A percentile compares a stretch with the other conserved stretches of the same genome.
These are phyloP conservation scores for Polylopha cassiicola DNA, from an alignment of 2,888 invertebrate genomes.

Conservation along the genomic window DNA sequence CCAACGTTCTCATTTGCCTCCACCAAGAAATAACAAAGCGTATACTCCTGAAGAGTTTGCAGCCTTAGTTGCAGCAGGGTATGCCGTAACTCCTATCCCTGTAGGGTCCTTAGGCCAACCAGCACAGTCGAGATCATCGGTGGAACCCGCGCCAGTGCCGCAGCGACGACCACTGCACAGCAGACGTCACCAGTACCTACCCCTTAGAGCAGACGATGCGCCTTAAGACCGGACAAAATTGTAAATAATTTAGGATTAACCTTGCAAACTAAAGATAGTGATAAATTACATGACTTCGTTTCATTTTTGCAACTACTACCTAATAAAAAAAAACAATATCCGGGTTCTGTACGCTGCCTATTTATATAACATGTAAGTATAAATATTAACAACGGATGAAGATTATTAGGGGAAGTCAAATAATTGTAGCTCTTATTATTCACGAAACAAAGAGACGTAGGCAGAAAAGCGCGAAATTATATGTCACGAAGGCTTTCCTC, in stretches of 20 bases:
- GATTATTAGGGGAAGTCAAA: too few relatives aligned
- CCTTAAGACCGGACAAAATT: constrained; percentile 50
- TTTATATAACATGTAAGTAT: too few relatives aligned
- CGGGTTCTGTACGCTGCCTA: too few relatives aligned
- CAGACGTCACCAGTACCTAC: constrained; percentile 65
- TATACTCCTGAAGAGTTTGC: constrained; percentile 73
- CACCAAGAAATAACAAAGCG: constrained; percentile 69
- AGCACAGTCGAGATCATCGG: constrained; percentile 60
- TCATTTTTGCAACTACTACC: constrained; percentile 4
- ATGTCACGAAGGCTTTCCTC: too few relatives aligned
- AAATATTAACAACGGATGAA: too few relatives aligned
- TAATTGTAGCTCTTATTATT: too few relatives aligned
- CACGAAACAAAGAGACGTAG: too few relatives aligned
- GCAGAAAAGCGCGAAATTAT: too few relatives aligned
- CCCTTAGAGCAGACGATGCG: constrained; percentile 65
- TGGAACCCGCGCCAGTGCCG: constrained; percentile 41
- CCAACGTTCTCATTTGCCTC: constrained; percentile 62
- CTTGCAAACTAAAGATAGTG: constrained; percentile 54
- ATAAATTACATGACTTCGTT: constrained; percentile 28
- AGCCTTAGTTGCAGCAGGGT: constrained; percentile 69
- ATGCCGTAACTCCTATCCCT: constrained; percentile 70
- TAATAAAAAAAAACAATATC: too few relatives aligned
- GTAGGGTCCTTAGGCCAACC: constrained; percentile 51
- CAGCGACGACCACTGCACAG: constrained; percentile 39
- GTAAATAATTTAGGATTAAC: constrained; percentile 54